Evolutionary conservation across 2,888 invertebrate species (phyloP).

Genomic region (Lasiommata megera): DNA sequence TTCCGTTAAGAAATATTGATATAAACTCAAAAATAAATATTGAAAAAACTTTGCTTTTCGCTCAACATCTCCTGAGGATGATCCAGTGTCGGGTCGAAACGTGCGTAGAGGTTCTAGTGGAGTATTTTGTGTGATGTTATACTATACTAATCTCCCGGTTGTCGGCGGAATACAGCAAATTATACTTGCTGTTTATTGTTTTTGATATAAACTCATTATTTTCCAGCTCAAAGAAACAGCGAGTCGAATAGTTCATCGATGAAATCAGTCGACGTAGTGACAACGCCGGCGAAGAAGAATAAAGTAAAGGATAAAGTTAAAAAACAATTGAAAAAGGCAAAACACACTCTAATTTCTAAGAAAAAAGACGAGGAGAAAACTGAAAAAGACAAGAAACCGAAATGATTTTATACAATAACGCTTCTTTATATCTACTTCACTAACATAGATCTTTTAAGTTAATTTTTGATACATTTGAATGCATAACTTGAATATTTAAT

Average conservation of each 20-base stretch:
- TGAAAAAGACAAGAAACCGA: conserved; percentile 61
- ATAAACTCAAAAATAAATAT: too few relatives aligned
- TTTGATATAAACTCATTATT: too few relatives aligned
- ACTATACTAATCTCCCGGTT: too few relatives aligned
- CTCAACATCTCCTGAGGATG: too few relatives aligned
- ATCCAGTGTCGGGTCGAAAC: too few relatives aligned
- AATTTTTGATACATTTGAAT: conserved; percentile 12
- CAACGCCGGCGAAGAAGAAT: conserved; percentile 65
- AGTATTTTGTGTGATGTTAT: too few relatives aligned
- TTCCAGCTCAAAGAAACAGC: conserved; percentile 73
- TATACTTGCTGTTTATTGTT: too few relatives aligned
- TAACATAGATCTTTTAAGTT: conserved; percentile 21
- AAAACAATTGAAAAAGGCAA: conserved; percentile 74
- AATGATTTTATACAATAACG: conserved; percentile 38
- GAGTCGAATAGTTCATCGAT: conserved; percentile 71
- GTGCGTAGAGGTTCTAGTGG: too few relatives aligned
- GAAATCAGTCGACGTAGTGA: conserved; percentile 60
- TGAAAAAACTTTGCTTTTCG: too few relatives aligned
- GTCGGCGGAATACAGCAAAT: too few relatives aligned
- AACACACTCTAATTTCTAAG: conserved; percentile 66
- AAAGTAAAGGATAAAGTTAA: conserved; percentile 77
- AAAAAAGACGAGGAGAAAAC: conserved; percentile 67
- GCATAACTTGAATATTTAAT: neutral
- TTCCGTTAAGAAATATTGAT: too few relatives aligned
- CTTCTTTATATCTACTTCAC: conserved; percentile 12